These are phyloP conservation scores for Drosophila nr. perissopoda DNA, from an alignment of 2,888 invertebrate genomes.

Conservation along the genomic window DNA sequence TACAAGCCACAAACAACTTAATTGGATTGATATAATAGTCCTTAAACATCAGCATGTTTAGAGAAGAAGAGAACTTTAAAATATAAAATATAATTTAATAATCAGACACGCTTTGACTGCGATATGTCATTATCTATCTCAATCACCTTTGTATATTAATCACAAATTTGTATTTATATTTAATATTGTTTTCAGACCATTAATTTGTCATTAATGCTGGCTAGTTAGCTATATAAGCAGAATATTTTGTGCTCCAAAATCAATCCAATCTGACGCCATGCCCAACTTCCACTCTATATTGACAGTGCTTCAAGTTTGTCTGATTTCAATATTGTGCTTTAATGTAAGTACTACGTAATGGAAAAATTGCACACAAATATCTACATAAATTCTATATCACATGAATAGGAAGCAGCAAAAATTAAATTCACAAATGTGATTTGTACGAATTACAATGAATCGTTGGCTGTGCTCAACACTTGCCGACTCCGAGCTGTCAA, in stretches of 20 bases:
- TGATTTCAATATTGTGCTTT: not conserved
- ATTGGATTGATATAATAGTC: not conserved
- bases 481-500: not conserved
- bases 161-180: not conserved
- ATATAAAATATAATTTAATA: too few species aligned
- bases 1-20: not conserved
- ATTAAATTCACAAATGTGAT: not conserved
- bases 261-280: not conserved
- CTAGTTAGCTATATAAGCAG: not conserved
- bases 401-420: not conserved
- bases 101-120: too few species aligned
- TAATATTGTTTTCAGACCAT: not conserved
- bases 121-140: not conserved
- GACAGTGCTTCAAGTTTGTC: not conserved
- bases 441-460: not conserved
- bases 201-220: not conserved
- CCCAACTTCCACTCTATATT: not conserved
- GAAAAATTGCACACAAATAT: not conserved
- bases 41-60: not conserved
- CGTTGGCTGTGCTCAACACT: not conserved
- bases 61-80: too few species aligned
- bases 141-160: not conserved
- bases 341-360: not conserved
- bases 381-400: not conserved
- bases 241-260: not conserved